phyloP scores from a whole-genome alignment of 1,140 invertebrate genomes.

The Dendroctonus ponderosae region DNA sequence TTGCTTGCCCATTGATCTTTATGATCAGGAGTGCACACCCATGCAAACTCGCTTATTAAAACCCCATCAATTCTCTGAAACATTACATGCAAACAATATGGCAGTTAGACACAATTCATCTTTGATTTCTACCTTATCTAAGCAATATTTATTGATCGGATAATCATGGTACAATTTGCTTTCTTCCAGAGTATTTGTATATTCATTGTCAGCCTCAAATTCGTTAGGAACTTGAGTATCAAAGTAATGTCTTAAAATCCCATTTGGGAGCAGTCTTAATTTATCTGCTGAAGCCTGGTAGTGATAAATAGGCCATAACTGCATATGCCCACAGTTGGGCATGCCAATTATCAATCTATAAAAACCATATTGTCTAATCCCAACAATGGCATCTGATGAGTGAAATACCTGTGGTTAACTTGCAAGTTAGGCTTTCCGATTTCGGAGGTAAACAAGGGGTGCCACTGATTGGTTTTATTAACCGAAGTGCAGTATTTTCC shows the following conservation, averaged over 20 bases:
- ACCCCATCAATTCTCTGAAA: slow-evolving; percentile 48
- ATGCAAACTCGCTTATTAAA: slow-evolving; percentile 62
- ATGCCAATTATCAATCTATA: slow-evolving; percentile 61
- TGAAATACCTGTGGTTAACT: slow-evolving; percentile 49
- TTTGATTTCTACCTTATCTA: slow-evolving; percentile 63
- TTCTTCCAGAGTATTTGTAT: slow-evolving; percentile 49
- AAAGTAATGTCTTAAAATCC: slow-evolving; percentile 68
- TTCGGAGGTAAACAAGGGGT: slow-evolving; percentile 62
- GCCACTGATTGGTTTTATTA: slow-evolving; percentile 61
- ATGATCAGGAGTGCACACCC: slow-evolving; percentile 70
- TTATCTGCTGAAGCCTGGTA: slow-evolving; percentile 59
- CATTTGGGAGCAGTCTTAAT: slow-evolving; percentile 65
- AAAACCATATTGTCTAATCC: slow-evolving; percentile 5
- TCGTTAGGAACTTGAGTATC: slow-evolving; percentile 54
- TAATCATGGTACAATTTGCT: slow-evolving; percentile 67
- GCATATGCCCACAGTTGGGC: slow-evolving; percentile 68
- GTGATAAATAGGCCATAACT: slow-evolving; percentile 72
- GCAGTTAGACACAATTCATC: neutral
- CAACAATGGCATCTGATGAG: too few relatives aligned
- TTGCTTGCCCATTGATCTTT: slow-evolving; percentile 66
- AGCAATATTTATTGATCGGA: slow-evolving; percentile 70
- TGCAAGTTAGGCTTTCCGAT: slow-evolving; percentile 55
- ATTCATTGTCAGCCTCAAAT: slow-evolving; percentile 51
- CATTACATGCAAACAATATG: slow-evolving; percentile 1
- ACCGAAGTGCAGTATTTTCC: slow-evolving; percentile 62